phyloP scores from a whole-genome alignment of 2,888 invertebrate species.

The Noctua janthina region DNA sequence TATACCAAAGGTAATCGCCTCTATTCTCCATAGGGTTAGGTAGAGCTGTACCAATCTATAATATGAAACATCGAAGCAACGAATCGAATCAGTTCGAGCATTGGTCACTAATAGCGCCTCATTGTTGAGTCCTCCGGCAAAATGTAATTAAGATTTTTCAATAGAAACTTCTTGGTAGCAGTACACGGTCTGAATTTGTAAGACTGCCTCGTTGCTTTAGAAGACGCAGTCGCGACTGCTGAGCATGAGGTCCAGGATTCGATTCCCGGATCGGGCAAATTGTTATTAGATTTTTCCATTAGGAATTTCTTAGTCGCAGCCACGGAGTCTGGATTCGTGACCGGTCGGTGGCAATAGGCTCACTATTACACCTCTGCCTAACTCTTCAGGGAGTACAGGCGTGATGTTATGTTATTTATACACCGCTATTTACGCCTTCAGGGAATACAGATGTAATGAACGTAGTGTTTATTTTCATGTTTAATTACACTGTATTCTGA shows the following conservation, averaged over 20 bases:
- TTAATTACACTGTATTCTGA: background rate
- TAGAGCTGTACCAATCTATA: background rate
- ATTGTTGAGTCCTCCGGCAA: background rate
- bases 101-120: background rate
- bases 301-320: too few species aligned
- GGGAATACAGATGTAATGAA: background rate
- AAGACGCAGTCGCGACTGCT: too few species aligned
- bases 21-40: background rate
- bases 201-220: too few species aligned
- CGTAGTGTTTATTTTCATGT: background rate
- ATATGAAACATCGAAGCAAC: background rate
- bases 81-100: too few species aligned
- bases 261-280: too few species aligned
- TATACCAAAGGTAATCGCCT: constrained; percentile 93
- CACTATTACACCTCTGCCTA: too few species aligned
- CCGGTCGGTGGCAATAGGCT: too few species aligned
- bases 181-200: background rate
- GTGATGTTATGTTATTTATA: background rate
- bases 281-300: too few species aligned
- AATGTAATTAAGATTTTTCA: background rate
- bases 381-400: background rate
- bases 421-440: too few species aligned
- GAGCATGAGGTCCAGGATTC: too few species aligned
- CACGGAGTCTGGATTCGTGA: too few species aligned
- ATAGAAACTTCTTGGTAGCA: background rate